Percentiles rank a stretch among this genome's conserved stretches.
Evolutionary conservation across 2,113 vertebrate species (phyloP).

Genomic region (Chlamydotis undulata): DNA sequence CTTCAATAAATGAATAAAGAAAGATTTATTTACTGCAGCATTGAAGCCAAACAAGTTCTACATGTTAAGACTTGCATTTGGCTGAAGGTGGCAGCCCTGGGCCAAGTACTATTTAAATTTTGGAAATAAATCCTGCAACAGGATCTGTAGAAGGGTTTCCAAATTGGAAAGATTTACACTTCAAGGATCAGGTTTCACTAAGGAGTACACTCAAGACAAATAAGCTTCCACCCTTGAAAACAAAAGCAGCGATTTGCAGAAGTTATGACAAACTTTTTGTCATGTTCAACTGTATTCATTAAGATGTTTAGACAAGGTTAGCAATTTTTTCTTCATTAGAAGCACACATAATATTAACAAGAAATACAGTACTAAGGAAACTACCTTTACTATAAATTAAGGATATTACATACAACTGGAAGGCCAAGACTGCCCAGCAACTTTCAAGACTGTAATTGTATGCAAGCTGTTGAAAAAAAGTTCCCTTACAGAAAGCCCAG

Average conservation of each 20-base stretch:
- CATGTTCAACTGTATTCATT: background rate
- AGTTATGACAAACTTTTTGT: background rate
- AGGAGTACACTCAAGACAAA: background rate
- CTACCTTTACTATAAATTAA: background rate
- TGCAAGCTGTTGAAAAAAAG: background rate
- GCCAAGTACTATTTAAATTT: background rate
- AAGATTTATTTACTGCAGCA: background rate
- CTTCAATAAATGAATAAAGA: background rate
- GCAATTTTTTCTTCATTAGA: background rate
- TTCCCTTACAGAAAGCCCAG: background rate
- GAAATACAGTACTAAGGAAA: background rate
- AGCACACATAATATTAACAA: background rate
- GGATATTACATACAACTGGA: background rate
- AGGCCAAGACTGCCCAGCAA: background rate
- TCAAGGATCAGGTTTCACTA: background rate
- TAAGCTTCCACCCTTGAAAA: background rate
- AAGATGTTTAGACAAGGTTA: background rate
- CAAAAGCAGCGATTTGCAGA: background rate
- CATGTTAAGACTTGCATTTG: background rate
- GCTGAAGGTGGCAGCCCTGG: conserved; percentile 52
- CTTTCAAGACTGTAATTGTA: background rate
- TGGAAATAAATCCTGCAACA: background rate
- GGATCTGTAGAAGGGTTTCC: background rate
- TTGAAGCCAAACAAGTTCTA: background rate
- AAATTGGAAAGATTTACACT: background rate